Percentiles rank a stretch among this genome's conserved stretches.
phyloP scores from a whole-genome alignment of 1,140 invertebrate species.

The Cotesia typhae region DNA sequence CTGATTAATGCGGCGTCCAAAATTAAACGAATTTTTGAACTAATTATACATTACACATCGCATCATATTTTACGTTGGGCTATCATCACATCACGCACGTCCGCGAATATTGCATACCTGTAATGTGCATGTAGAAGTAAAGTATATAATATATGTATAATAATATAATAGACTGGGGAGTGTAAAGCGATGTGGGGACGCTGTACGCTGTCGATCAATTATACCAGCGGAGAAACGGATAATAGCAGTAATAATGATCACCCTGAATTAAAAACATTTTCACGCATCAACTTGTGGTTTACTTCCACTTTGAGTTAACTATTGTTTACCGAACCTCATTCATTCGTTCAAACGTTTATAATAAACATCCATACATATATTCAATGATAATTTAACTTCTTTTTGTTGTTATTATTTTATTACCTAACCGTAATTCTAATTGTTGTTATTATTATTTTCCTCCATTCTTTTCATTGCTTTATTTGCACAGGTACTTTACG shows the following conservation, averaged over 20 bases:
- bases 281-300: conserved; percentile 35
- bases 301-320: conserved; percentile 35
- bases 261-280: conserved; percentile 33
- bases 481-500: background rate
- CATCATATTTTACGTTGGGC: too few species aligned
- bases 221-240: conserved; percentile 25
- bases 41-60: too few species aligned
- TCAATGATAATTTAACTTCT: conserved; percentile 4
- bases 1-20: too few species aligned
- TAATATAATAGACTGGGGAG: conserved; percentile 9
- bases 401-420: conserved; percentile 2
- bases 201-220: conserved; percentile 36
- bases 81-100: too few species aligned
- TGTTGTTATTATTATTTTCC: background rate
- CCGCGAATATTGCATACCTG: too few species aligned
- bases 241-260: conserved; percentile 33
- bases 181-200: conserved; percentile 21
- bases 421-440: conserved; percentile 10
- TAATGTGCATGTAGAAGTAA: conserved; percentile 4
- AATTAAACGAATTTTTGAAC: too few species aligned
- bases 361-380: background rate
- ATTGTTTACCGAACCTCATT: conserved; percentile 20
- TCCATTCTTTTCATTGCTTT: background rate
- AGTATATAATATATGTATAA: background rate
- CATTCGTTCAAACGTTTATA: too few species aligned